phyloP scores from a whole-genome alignment of 2,113 vertebrate species.

The Paradoxurus hermaphroditus region DNA sequence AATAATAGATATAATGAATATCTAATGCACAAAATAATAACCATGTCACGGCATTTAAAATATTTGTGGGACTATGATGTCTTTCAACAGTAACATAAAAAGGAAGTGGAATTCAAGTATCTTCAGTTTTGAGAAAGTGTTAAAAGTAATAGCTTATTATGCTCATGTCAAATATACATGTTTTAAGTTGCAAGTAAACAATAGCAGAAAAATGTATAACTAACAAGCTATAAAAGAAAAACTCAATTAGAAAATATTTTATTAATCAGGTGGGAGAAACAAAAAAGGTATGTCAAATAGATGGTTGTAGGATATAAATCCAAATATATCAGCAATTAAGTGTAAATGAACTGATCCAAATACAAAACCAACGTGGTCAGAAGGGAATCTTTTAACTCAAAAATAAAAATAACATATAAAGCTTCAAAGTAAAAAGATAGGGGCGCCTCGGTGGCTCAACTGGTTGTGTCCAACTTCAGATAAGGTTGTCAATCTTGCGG shows the following conservation, averaged over 20 bases:
- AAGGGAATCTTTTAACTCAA: not conserved
- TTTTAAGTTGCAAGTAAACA: not conserved
- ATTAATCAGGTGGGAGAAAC: not conserved
- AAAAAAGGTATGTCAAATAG: not conserved
- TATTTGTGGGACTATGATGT: not conserved
- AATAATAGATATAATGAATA: not conserved
- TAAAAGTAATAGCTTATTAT: not conserved
- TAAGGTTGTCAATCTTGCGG: no score
- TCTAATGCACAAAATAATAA: not conserved
- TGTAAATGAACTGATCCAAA: not conserved
- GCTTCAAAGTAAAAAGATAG: not conserved
- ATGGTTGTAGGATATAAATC: not conserved
- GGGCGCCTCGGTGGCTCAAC: no score
- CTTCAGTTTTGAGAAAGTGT: not conserved
- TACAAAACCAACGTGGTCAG: not conserved
- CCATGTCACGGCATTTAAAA: not conserved
- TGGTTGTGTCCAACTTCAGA: no score
- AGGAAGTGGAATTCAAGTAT: not conserved
- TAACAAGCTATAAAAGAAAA: not conserved
- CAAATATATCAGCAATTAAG: not conserved
- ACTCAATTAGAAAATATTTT: not conserved
- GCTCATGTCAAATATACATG: not conserved
- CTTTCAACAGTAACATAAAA: not conserved
- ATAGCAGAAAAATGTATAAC: not conserved
- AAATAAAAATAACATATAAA: conserved; percentile 32